Percentiles rank a stretch among this genome's conserved stretches.
Conservation (phyloP, 2,113 vertebrate genomes). For the Pteruthius melanotis region DNA sequence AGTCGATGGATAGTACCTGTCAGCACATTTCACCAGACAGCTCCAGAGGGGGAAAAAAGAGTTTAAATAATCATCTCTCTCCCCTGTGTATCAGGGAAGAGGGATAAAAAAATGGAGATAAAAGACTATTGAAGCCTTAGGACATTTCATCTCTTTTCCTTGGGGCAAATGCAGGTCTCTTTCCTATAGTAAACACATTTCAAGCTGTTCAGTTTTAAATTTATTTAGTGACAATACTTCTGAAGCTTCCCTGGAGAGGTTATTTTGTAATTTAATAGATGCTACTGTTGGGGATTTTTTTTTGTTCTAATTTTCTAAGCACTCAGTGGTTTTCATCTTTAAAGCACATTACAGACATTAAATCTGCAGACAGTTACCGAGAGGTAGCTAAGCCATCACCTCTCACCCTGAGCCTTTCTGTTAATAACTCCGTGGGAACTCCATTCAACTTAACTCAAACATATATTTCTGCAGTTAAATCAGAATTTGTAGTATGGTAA, state of each 20-base stretch:
- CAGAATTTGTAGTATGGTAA: background rate
- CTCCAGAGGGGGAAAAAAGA: background rate
- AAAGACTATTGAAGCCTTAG: constrained; percentile 45
- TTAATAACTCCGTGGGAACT: background rate
- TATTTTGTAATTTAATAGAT: constrained; percentile 53
- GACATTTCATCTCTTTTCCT: constrained; percentile 37
- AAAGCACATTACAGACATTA: constrained; percentile 25
- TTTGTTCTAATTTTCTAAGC: constrained; percentile 35
- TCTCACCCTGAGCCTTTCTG: background rate
- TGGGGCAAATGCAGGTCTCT: constrained; percentile 25
- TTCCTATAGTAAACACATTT: constrained; percentile 42
- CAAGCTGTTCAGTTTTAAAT: constrained; percentile 40
- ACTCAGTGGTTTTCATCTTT: constrained; percentile 26
- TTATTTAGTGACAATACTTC: constrained; percentile 42
- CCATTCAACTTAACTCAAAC: background rate
- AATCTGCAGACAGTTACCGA: background rate
- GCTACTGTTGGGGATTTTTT: background rate
- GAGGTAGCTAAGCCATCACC: constrained; percentile 4
- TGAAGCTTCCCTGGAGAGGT: constrained; percentile 29
- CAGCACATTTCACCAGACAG: constrained; percentile 35
- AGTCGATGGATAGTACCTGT: background rate
- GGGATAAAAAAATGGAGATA: background rate
- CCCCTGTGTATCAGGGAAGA: constrained; percentile 19
- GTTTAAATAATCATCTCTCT: constrained; percentile 41
- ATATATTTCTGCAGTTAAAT: background rate